Conservation (phyloP, 2,888 invertebrate genomes). For the Eupithecia centaureata region DNA sequence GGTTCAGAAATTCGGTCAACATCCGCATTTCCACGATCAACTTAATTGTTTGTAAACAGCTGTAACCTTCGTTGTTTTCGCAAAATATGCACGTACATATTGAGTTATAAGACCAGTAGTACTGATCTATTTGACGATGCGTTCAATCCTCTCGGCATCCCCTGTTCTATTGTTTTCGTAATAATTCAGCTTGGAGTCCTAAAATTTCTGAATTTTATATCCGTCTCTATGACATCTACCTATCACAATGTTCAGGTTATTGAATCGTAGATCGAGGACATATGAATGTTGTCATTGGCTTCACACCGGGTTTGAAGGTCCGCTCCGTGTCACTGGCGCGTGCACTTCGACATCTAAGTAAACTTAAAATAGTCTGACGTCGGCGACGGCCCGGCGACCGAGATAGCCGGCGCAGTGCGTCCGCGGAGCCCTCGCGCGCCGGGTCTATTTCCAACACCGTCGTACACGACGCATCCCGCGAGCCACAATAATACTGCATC, state of each 20-base stretch:
- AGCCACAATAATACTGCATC: constrained; percentile 74
- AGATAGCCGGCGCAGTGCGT: constrained; percentile 79
- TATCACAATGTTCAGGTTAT: not conserved
- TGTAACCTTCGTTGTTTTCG: constrained; percentile 54
- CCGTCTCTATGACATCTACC: not conserved
- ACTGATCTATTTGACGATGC: not conserved
- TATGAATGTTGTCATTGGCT: constrained; percentile 54
- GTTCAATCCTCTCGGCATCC: not conserved
- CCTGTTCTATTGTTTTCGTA: not conserved
- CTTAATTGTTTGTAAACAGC: constrained; percentile 34
- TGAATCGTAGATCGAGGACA: constrained; percentile 34
- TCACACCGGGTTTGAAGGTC: constrained; percentile 68
- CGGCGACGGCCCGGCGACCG: constrained; percentile 79
- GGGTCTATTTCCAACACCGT: constrained; percentile 82
- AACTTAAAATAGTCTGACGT: constrained; percentile 81
- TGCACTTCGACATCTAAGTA: constrained; percentile 83
- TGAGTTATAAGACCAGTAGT: constrained; percentile 35
- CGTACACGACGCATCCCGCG: constrained; percentile 68
- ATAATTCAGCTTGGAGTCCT: not conserved
- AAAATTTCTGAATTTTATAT: not conserved
- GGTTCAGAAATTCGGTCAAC: constrained; percentile 14
- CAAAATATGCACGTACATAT: not conserved
- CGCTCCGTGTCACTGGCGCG: constrained; percentile 66
- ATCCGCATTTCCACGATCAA: constrained; percentile 27
- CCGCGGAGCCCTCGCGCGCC: constrained; percentile 79